These are phyloP conservation scores for Phaenicophaeus curvirostris DNA, from an alignment of 2,797 vertebrate species.

Conservation along the genomic window DNA sequence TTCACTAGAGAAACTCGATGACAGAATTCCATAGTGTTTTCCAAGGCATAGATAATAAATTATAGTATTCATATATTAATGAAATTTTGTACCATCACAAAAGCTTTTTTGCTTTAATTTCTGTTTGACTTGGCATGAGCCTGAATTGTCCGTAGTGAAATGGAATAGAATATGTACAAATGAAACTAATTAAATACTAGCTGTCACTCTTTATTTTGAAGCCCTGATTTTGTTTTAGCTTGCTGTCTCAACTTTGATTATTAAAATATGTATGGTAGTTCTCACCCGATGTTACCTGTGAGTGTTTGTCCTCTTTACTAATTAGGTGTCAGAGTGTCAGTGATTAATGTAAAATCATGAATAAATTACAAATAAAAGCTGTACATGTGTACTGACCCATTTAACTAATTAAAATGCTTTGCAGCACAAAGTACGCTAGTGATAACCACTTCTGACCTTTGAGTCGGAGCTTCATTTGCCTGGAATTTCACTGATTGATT, in stretches of 20 bases:
- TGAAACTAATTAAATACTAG: conserved; percentile 41
- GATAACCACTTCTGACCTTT: conserved; percentile 21
- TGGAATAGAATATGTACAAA: not conserved
- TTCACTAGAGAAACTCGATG: not conserved
- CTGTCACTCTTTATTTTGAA: conserved; percentile 20
- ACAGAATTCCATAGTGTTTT: not conserved
- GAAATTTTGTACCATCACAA: not conserved
- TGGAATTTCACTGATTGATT: conserved; percentile 20
- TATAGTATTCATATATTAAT: not conserved
- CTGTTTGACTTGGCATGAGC: conserved; percentile 18
- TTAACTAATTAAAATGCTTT: conserved; percentile 22
- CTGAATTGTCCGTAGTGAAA: not conserved
- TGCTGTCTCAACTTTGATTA: conserved; percentile 42
- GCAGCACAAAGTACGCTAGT: not conserved
- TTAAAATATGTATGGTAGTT: conserved; percentile 22
- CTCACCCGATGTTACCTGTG: conserved; percentile 29
- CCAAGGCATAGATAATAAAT: not conserved
- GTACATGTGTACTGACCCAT: not conserved
- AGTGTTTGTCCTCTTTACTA: conserved; percentile 43
- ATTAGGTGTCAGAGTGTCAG: conserved; percentile 64
- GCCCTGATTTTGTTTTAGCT: not conserved
- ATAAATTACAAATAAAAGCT: conserved; percentile 56
- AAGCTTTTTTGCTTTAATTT: conserved; percentile 41
- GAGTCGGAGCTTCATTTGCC: not conserved
- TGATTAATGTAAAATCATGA: conserved; percentile 57